A percentile compares a stretch with the other conserved stretches of the same genome.
These are phyloP conservation scores for Craniophora ligustri DNA, from an alignment of 2,888 invertebrate species.

Conservation along the genomic window DNA sequence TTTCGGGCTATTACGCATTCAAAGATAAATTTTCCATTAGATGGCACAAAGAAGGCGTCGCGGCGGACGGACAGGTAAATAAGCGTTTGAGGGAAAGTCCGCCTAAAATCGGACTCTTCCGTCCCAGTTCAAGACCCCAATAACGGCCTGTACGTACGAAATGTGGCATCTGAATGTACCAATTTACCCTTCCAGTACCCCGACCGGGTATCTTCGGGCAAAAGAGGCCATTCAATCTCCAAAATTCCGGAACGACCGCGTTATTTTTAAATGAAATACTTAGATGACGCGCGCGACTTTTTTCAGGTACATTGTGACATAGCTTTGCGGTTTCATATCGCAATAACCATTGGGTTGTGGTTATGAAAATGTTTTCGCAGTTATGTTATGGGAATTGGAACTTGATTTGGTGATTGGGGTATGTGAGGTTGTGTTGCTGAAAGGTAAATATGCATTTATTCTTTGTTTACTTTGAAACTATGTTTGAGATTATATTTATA, in stretches of 20 bases:
- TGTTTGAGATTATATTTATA: neutral
- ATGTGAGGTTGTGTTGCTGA: neutral
- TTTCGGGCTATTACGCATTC: constrained; percentile 30
- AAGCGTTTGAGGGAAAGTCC: constrained; percentile 55
- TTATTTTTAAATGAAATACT: constrained; percentile 74
- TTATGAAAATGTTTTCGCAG: constrained; percentile 25
- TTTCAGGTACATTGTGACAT: constrained; percentile 38
- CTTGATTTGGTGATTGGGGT: constrained; percentile 7
- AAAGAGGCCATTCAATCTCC: constrained; percentile 72
- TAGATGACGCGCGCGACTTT: constrained; percentile 53
- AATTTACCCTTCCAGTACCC: constrained; percentile 71
- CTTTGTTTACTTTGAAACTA: neutral
- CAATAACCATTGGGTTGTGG: constrained; percentile 40
- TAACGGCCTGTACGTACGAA: constrained; percentile 72
- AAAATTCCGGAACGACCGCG: constrained; percentile 64
- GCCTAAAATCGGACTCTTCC: constrained; percentile 63
- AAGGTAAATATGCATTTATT: neutral
- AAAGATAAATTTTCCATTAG: constrained; percentile 42
- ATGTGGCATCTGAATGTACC: constrained; percentile 72
- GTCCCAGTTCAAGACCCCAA: constrained; percentile 68
- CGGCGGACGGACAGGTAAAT: constrained; percentile 49
- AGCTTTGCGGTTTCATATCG: constrained; percentile 29
- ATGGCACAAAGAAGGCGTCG: constrained; percentile 42
- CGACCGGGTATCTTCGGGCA: constrained; percentile 61
- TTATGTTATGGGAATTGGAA: constrained; percentile 8